Percentiles rank a stretch among this genome's conserved stretches.
Evolutionary conservation across 2,888 invertebrate species (phyloP).

Genomic region (Emesis furor): DNA sequence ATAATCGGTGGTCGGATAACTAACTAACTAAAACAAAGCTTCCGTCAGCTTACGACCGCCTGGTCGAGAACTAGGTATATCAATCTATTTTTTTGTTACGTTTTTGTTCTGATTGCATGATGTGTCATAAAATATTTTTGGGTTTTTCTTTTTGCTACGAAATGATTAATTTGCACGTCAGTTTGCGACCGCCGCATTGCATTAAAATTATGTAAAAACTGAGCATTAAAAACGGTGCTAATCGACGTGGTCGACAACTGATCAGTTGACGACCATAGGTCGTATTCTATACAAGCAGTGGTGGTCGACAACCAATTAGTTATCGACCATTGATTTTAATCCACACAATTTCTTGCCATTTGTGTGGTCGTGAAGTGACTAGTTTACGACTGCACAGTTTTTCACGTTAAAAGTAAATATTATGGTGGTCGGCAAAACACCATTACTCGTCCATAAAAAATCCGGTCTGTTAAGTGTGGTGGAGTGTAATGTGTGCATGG

Average conservation of each 20-base stretch:
- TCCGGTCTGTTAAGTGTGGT: background rate
- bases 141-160: background rate
- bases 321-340: too few species aligned
- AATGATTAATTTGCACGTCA: background rate
- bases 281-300: background rate
- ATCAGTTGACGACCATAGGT: background rate
- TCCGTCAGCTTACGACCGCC: background rate
- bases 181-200: background rate
- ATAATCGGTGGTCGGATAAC: too few species aligned
- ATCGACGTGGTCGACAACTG: background rate
- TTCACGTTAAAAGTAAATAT: background rate
- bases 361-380: background rate
- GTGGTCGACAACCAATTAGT: too few species aligned
- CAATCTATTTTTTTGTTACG: background rate
- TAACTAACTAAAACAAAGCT: too few species aligned
- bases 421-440: background rate
- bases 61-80: background rate
- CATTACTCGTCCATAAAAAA: background rate
- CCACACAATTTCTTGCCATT: background rate
- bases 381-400: background rate
- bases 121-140: background rate
- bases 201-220: background rate
- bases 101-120: background rate
- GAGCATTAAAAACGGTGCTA: background rate
- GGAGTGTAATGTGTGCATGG: background rate